Conservation (phyloP, 1,140 invertebrate genomes). For the Euwallacea fornicatus region DNA sequence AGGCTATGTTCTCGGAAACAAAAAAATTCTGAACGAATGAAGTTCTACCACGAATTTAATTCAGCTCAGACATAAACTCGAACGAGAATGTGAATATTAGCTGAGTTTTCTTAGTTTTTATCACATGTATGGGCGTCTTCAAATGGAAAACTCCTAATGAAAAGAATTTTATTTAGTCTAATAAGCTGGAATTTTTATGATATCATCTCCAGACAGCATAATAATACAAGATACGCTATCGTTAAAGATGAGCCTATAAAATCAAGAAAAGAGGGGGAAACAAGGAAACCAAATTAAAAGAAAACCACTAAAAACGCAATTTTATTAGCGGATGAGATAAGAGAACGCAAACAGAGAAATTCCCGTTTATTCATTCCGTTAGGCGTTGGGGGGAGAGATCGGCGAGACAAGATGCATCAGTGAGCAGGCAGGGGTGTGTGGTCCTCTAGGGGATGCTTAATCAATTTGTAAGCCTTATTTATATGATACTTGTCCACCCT, state of each 20-base stretch:
- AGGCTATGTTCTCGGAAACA: too few relatives aligned
- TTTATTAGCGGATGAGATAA: conserved; percentile 30
- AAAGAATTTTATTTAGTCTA: neutral
- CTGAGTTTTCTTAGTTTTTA: too few relatives aligned
- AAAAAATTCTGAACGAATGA: too few relatives aligned
- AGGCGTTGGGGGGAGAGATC: conserved; percentile 7
- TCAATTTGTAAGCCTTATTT: conserved; percentile 36
- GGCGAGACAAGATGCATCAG: conserved; percentile 20
- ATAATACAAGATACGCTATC: conserved; percentile 15
- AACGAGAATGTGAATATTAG: neutral
- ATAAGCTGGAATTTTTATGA: conserved; percentile 22
- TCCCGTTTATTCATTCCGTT: conserved; percentile 13
- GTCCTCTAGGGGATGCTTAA: conserved; percentile 28
- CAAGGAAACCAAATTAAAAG: conserved; percentile 30
- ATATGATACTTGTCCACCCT: conserved; percentile 38
- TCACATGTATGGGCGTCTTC: too few relatives aligned
- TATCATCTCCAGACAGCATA: conserved; percentile 6
- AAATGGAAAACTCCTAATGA: neutral
- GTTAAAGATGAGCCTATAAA: conserved; percentile 25
- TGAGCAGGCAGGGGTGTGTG: conserved; percentile 15
- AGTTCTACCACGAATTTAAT: neutral
- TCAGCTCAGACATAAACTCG: neutral
- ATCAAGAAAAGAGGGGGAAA: conserved; percentile 23
- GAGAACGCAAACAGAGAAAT: conserved; percentile 28
- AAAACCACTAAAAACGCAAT: conserved; percentile 36